Evolutionary conservation across 1,140 invertebrate species (phyloP), one percentile per base, ranked within the genome.

Genomic region (Atopsyche davidsoni): DNA sequence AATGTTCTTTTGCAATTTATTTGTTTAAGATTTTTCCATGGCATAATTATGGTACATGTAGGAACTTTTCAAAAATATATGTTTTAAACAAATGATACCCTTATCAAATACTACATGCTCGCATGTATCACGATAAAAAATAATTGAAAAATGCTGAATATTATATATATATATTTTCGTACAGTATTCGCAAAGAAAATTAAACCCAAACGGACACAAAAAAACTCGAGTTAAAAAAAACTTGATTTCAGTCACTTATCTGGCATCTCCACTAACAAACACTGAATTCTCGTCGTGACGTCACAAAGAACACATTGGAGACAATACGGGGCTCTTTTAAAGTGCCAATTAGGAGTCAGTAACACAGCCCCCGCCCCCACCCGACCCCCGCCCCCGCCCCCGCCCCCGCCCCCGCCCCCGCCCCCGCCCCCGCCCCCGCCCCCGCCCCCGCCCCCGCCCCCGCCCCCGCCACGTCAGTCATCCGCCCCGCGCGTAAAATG

Each of bases 271-370:
- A 19, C 22, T 39, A 53, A 39, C 51, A 53, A 53, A 46, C 24
- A 34, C 1, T 46, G 51, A 18, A 53, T 39, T 31, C 34, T 38
- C 34, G 44, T 21, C 32, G 31, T 51, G 25, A 11, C 14, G 34
- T 35, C 19, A 45, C 50, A 52, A 52, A 52, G 50, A 53, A 53
- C 43, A 46, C 44, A 53, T 46, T 40, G 50, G 35, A 53, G 43
- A 53, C 51, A 53, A 53, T 53, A 31, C 23, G n/a, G 18, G 35
- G 51, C 41, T 47, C 51, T 47, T 53, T 53, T 43, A 47, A 53
- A 53, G 51, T 53, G 51, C 51, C 51, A 53, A 50, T 53, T 53
- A 53, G 45, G 45, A 44, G 44, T 53, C 51, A 47, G 51, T 47
- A 53, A 47, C 51, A 53, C 44, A 53, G 14, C 42, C 24, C 40